Base-by-base conservation (phyloP, 2,888 invertebrate species). In the Aethes cnicana region DNA sequence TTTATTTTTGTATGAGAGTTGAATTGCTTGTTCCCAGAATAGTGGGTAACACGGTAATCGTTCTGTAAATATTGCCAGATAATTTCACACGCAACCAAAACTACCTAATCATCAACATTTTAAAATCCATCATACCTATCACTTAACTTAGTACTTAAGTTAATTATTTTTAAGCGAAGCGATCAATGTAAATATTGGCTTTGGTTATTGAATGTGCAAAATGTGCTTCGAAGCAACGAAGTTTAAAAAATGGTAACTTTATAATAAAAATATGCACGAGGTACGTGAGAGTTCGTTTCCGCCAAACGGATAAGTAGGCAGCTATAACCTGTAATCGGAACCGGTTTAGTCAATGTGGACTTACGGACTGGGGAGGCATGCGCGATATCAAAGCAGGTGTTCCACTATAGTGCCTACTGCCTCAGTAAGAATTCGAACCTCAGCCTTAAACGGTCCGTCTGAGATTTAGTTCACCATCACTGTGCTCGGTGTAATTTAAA, bases 341-440 rank as follows among this genome's bases (percentile, higher is more conserved):
- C 88, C 88, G 88, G 88, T 89, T 88, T 81, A 62, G 72, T 78
- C 81, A 80, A 84, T 80, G 86, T 84, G 82, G 84, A 83, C 81
- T 84, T 81, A 84, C 84, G 79, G 73, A 70, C 76, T 69, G 78
- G 76, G 72, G 82, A 83, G 81, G 84, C 81, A 81, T 83, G 81
- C 83, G 79, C 85, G 84, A 81, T 86, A 85, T 82, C 79, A 79
- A 83, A 84, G 87, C 88, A 89, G 89, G 88, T 89, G 88, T 84
- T 80, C 81, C 76, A 77, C 78, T 69, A n/a, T n/a, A 66, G 77
- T 72, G 77, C 80, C 82, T 74, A 79, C 81, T 81, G 78, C 76
- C 80, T 86, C 84, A 87, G 85, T 86, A 83, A 85, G 81, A 84
- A 87, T 85, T 83, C 84, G 83, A 72, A 72, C 74, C 74, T 70